Evolutionary conservation across 2,888 invertebrate species (phyloP).

Genomic region (Pterostichus madidus): DNA sequence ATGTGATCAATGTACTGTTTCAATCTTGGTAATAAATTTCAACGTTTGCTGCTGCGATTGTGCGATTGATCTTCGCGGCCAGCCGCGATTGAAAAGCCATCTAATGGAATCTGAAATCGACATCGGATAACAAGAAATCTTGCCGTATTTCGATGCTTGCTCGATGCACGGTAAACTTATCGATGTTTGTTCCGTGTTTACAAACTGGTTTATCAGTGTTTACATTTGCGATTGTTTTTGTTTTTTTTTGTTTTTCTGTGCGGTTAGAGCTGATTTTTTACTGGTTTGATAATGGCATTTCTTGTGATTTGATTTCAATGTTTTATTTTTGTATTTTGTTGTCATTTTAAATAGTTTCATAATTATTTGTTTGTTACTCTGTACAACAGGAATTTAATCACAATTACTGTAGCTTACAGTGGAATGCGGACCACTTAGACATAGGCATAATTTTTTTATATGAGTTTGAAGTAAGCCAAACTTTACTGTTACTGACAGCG

Average conservation of each 20-base stretch:
- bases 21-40: constrained; percentile 8
- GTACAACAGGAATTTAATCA: too few relatives aligned
- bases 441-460: too few relatives aligned
- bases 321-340: not conserved
- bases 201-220: constrained; percentile 22
- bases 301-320: not conserved
- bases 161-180: not conserved
- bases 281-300: too few relatives aligned
- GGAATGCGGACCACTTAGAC: too few relatives aligned
- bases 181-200: constrained; percentile 27
- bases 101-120: constrained; percentile 14
- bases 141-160: not conserved
- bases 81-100: constrained; percentile 12
- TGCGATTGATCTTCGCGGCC: too few relatives aligned
- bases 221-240: constrained; percentile 12
- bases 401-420: too few relatives aligned
- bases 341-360: too few relatives aligned
- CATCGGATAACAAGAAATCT: not conserved
- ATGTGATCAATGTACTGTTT: constrained; percentile 13
- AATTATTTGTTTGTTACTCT: too few relatives aligned
- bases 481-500: too few relatives aligned
- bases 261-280: not conserved
- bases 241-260: constrained; percentile 3
- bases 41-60: not conserved
- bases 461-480: too few relatives aligned